Evolutionary conservation across 2,888 invertebrate species (phyloP).

Genomic region (Plemyria rubiginata): DNA sequence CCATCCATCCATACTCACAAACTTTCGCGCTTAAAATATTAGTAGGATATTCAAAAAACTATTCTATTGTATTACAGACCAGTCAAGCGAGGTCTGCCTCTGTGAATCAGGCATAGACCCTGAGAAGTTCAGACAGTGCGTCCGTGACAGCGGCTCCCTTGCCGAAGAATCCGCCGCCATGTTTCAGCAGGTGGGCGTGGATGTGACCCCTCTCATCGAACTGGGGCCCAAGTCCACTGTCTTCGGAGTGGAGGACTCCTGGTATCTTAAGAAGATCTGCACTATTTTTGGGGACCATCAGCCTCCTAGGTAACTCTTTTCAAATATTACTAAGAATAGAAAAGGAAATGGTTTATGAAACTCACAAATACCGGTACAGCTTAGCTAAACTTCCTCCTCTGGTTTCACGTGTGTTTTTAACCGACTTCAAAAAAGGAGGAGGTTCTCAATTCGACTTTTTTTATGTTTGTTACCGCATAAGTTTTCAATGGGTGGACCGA

Average conservation of each 20-base stretch:
- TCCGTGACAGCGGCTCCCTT: slow-evolving; percentile 4
- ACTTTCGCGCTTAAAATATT: too few species aligned
- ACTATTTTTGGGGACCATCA: slow-evolving; percentile 56
- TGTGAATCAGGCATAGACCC: slow-evolving; percentile 31
- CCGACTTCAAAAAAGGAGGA: too few species aligned
- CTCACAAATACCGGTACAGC: too few species aligned
- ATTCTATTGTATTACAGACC: slow-evolving; percentile 14
- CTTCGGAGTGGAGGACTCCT: slow-evolving; percentile 45
- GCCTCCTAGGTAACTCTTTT: slow-evolving; percentile 40
- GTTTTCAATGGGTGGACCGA: too few species aligned
- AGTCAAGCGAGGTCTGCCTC: slow-evolving; percentile 28
- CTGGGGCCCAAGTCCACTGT: slow-evolving; percentile 31
- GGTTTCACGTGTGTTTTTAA: too few species aligned
- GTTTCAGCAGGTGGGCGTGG: slow-evolving; percentile 24
- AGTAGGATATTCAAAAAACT: too few species aligned
- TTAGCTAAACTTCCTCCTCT: too few species aligned
- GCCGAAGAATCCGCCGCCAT: slow-evolving; percentile 18
- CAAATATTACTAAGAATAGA: too few species aligned
- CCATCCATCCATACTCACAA: too few species aligned
- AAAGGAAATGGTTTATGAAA: too few species aligned
- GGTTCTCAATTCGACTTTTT: too few species aligned
- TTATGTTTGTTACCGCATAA: too few species aligned
- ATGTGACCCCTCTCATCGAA: slow-evolving; percentile 31
- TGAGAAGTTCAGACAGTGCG: slow-evolving; percentile 23
- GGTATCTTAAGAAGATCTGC: slow-evolving; percentile 61